Evolutionary conservation across 2,797 vertebrate genomes (phyloP), one percentile per base, ranked within the genome.

Genomic region (Pseudocheirus occidentalis): DNA sequence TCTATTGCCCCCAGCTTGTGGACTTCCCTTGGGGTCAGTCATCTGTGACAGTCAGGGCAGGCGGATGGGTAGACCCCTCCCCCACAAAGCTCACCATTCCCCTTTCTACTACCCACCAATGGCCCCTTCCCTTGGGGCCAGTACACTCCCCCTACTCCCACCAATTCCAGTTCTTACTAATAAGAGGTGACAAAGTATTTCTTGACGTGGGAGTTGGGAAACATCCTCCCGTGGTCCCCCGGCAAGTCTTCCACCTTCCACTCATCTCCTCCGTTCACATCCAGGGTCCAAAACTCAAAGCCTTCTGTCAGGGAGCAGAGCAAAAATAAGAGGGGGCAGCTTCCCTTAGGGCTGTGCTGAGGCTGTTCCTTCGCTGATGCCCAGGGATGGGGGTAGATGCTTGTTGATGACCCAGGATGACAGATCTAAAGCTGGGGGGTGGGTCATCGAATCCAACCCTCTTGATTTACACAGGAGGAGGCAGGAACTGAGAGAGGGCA

Each of bases 131-230:
- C 16, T n/a, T 24, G n/a, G 5, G 66, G 18, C 66, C 66, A 81
- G 40, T 40, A 81, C 18, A 0, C n/a, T 81, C 21, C 96, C 95
- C 53, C 55, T 5, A 50, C 46, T 96, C 91, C 1, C 0, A 46
- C 54, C 73, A 53, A 89, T 94, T 46, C 58, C 31, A 46, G 55
- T 81, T 98, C 99, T 99, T 98, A 99, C 99, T 14, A 2, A 34
- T 97, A 99, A 0, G 99, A 99, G 4, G 99, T 99, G 96, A 99
- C 99, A 97, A 99, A 99, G 98, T 99, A 99, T 97, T 99, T 99
- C 95, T 96, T 97, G 93, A 99, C 97, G 1, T 57, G 94, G 3
- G 98, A 96, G 95, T 99, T 98, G 90, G 99, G 99, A 93, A 98
- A 94, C 2, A 97, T 97, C 54, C 91, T 97, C 34, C 98, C 98